Percentiles rank a stretch among this genome's conserved stretches.
Evolutionary conservation across 2,113 vertebrate genomes (phyloP).

Genomic region (Carettochelys insculpta): DNA sequence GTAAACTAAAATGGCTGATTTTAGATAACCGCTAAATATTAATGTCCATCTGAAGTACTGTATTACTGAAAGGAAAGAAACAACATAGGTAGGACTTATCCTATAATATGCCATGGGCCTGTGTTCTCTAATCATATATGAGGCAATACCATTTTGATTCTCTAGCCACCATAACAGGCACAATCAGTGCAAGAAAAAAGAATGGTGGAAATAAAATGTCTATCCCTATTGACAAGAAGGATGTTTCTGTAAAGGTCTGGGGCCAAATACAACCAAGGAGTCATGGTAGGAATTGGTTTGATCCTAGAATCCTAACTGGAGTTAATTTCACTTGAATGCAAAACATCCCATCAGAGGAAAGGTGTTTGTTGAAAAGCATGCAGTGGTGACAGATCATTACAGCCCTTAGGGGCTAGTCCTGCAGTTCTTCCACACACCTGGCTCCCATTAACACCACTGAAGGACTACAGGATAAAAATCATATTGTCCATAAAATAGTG

Average conservation of each 20-base stretch:
- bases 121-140: background rate
- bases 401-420: background rate
- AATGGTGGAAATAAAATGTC: background rate
- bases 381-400: background rate
- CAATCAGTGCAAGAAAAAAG: background rate
- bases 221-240: background rate
- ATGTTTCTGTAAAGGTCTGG: background rate
- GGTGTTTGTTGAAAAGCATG: background rate
- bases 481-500: background rate
- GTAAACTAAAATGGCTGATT: background rate
- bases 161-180: background rate
- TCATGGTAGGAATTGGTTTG: background rate
- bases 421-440: background rate
- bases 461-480: background rate
- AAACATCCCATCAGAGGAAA: background rate
- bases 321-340: background rate
- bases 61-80: background rate
- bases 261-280: background rate
- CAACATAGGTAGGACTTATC: background rate
- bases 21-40: background rate
- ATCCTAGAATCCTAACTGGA: background rate
- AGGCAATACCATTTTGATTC: background rate
- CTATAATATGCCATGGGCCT: background rate
- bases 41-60: background rate
- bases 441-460: background rate